phyloP scores from a whole-genome alignment of 2,797 vertebrate genomes.

The Lithobates pipiens region DNA sequence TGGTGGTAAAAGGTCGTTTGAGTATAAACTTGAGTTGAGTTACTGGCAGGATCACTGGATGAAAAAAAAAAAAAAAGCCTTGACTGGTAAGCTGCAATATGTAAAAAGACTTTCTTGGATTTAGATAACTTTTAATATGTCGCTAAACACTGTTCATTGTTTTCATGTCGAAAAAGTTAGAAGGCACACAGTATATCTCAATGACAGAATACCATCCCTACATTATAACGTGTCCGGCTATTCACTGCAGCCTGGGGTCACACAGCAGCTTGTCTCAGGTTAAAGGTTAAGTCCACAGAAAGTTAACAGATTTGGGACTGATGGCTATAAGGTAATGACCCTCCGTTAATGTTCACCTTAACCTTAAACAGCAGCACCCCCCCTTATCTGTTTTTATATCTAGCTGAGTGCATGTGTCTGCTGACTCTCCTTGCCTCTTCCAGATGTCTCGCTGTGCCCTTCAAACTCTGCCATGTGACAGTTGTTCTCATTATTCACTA shows the following conservation, averaged over 20 bases:
- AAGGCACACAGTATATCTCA: no score
- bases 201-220: no score
- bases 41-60: no score
- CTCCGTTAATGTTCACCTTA: slow-evolving; percentile 61
- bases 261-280: slow-evolving; percentile 77
- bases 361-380: slow-evolving; percentile 35
- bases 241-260: background rate
- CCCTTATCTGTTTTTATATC: slow-evolving; percentile 22
- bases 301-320: slow-evolving; percentile 75
- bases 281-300: slow-evolving; percentile 79
- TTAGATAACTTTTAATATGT: no score
- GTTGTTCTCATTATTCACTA: slow-evolving; percentile 9
- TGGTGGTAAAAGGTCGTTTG: no score
- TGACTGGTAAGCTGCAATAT: no score
- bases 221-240: background rate
- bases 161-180: no score
- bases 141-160: no score
- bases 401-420: slow-evolving; percentile 26
- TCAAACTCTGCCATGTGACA: background rate
- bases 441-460: slow-evolving; percentile 45
- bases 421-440: slow-evolving; percentile 3
- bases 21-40: no score
- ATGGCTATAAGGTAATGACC: slow-evolving; percentile 73
- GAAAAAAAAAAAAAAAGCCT: no score
- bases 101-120: no score